Evolutionary conservation across 2,797 vertebrate genomes (phyloP).

Genomic region (Anolis apletophallus): DNA sequence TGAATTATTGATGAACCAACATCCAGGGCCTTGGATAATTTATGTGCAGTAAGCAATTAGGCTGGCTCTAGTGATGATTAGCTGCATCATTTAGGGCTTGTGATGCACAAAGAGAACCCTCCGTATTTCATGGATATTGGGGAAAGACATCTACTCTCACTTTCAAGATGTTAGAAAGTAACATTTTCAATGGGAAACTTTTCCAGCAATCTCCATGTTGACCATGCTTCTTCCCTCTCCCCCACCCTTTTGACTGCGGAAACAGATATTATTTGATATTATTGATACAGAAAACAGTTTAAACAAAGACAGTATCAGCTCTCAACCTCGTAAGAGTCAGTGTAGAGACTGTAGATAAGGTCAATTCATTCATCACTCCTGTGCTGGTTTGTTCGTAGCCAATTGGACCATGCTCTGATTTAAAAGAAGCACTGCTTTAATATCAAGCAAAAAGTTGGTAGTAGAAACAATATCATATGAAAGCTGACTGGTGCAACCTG

Average conservation of each 20-base stretch:
- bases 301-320: not conserved
- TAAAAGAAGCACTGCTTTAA: too few species aligned
- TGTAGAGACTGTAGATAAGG: not conserved
- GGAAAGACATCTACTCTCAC: not conserved
- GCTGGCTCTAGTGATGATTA: not conserved
- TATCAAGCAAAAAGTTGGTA: too few species aligned
- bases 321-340: too few species aligned
- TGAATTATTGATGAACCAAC: conserved; percentile 24
- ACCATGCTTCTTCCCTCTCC: not conserved
- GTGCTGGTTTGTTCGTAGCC: not conserved
- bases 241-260: too few species aligned
- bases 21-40: conserved; percentile 35
- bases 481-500: too few species aligned
- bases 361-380: not conserved
- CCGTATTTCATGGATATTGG: too few species aligned
- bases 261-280: not conserved
- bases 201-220: not conserved
- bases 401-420: too few species aligned
- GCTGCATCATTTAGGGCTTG: not conserved
- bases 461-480: too few species aligned
- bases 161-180: not conserved
- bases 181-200: not conserved
- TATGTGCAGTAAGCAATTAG: conserved; percentile 24
- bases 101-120: not conserved
- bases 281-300: not conserved